A percentile compares a stretch with the other conserved stretches of the same genome.
These are phyloP conservation scores for Polyploca ridens DNA, from an alignment of 2,888 invertebrate genomes.

Conservation along the genomic window DNA sequence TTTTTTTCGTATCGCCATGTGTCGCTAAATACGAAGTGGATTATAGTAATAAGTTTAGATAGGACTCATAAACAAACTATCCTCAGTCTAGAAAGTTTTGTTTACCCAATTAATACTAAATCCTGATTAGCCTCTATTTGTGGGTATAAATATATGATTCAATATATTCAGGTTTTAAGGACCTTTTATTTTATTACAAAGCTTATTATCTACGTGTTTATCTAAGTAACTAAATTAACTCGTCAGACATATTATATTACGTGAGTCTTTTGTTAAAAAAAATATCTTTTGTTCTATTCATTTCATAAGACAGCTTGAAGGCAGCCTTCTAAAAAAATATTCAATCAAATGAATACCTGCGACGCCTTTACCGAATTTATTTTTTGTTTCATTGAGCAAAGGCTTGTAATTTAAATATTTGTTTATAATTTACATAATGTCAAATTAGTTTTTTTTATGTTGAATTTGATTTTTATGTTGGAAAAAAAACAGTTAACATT, in stretches of 20 bases:
- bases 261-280: not conserved
- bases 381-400: not conserved
- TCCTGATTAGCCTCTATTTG: not conserved
- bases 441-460: too few relatives aligned
- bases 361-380: not conserved
- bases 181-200: not conserved
- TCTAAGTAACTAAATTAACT: too few relatives aligned
- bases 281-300: not conserved
- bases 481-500: too few relatives aligned
- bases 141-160: not conserved
- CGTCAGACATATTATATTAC: not conserved
- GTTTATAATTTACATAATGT: too few relatives aligned
- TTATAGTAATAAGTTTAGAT: not conserved
- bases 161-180: not conserved
- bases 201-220: too few relatives aligned
- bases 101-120: not conserved
- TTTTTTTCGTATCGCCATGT: not conserved
- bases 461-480: too few relatives aligned
- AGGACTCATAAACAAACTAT: not conserved
- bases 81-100: not conserved
- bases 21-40: not conserved
- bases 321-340: too few relatives aligned
- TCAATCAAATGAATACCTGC: too few relatives aligned
- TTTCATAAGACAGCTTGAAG: too few relatives aligned
- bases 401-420: too few relatives aligned